A percentile compares a stretch with the other conserved stretches of the same genome.
Conservation (phyloP, 2,888 invertebrate genomes). For the Xylota segnis region DNA sequence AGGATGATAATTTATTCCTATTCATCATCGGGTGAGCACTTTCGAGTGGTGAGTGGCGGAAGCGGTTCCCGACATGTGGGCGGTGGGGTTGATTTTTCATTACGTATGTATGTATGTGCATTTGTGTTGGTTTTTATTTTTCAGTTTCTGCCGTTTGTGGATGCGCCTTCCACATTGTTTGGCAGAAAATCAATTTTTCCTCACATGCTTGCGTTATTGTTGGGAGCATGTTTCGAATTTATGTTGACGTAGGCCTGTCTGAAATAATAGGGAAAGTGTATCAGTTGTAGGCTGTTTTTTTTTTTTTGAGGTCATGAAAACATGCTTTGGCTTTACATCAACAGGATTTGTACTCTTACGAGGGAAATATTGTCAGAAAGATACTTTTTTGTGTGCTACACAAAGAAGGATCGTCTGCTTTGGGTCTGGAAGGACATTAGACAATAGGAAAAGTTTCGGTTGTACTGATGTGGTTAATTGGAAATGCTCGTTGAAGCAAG, state of each 20-base stretch:
- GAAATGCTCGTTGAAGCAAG: neutral
- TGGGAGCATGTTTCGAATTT: conserved; percentile 17
- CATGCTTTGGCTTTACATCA: neutral
- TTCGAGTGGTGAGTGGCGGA: conserved; percentile 39
- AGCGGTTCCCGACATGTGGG: conserved; percentile 25
- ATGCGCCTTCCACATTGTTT: conserved; percentile 38
- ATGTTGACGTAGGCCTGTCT: conserved; percentile 47
- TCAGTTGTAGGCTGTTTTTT: conserved; percentile 25
- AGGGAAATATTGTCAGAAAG: neutral
- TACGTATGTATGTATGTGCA: conserved; percentile 30
- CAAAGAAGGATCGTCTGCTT: conserved; percentile 13
- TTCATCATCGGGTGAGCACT: conserved; percentile 54
- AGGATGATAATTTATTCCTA: conserved; percentile 74
- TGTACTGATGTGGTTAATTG: conserved; percentile 34
- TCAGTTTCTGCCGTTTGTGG: conserved; percentile 5
- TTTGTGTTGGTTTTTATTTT: conserved; percentile 1
- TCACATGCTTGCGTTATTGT: conserved; percentile 26
- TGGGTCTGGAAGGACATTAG: neutral
- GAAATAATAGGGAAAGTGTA: conserved; percentile 18
- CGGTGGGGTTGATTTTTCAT: conserved; percentile 23
- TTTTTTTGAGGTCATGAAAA: conserved; percentile 31
- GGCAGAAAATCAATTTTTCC: conserved; percentile 47
- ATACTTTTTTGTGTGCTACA: neutral
- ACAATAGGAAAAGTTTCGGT: neutral
- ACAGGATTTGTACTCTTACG: neutral